Evolutionary conservation across 2,797 vertebrate genomes (phyloP).

Genomic region (Pseudomugil tenellus): DNA sequence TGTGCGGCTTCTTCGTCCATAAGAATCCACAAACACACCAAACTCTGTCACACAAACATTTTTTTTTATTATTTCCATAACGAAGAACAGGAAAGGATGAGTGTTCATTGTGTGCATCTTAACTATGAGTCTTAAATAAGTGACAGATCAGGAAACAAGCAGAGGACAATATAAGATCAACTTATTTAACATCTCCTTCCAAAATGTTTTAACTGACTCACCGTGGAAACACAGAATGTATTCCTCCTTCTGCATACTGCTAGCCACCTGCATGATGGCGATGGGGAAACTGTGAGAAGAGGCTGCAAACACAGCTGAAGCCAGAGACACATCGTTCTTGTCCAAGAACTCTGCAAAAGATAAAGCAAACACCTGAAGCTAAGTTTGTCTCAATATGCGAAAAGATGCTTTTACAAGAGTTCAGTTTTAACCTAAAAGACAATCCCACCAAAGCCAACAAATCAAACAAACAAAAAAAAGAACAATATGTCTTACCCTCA

Average conservation of each 20-base stretch:
- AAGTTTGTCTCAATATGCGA: background rate
- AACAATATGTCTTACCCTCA: constrained; percentile 82
- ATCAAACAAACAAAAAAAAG: background rate
- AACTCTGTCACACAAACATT: constrained; percentile 85
- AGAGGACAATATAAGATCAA: background rate
- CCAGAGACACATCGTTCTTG: constrained; percentile 95
- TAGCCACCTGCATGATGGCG: constrained; percentile 95
- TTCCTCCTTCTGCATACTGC: constrained; percentile 92
- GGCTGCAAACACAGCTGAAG: constrained; percentile 93
- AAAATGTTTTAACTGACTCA: constrained; percentile 55
- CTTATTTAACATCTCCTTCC: no score
- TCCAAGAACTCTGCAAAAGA: constrained; percentile 92
- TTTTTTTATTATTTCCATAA: background rate
- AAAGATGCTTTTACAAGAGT: background rate
- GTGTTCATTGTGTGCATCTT: background rate
- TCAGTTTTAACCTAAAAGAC: no score
- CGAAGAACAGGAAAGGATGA: background rate
- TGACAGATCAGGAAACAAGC: background rate
- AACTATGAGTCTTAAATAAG: background rate
- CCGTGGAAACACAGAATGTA: constrained; percentile 98
- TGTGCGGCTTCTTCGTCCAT: constrained; percentile 93
- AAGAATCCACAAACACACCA: constrained; percentile 97
- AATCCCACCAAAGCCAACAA: no score
- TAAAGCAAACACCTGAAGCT: background rate
- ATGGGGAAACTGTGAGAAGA: constrained; percentile 97